Conservation (phyloP, 2,797 vertebrate species). For the Remorina albescens region DNA sequence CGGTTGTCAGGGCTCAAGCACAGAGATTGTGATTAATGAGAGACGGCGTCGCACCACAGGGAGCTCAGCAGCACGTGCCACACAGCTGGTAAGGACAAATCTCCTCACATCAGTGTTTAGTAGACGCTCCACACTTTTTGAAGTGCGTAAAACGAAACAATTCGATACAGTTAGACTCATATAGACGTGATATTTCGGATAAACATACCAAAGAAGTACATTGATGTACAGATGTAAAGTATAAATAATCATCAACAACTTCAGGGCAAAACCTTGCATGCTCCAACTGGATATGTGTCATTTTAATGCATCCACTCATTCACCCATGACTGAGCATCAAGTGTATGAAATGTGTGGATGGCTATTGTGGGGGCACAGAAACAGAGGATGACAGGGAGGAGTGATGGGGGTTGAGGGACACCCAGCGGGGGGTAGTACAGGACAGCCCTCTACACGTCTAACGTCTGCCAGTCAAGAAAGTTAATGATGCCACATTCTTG, state of each 20-base stretch:
- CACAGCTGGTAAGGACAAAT: constrained; percentile 62
- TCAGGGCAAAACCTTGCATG: not conserved
- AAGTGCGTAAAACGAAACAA: constrained; percentile 30
- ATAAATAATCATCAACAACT: constrained; percentile 25
- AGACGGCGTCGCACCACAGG: constrained; percentile 68
- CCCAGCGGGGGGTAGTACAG: constrained; percentile 82
- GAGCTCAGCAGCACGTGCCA: constrained; percentile 69
- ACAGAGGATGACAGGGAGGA: constrained; percentile 71
- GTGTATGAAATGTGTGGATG: constrained; percentile 60
- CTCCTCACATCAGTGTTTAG: constrained; percentile 35
- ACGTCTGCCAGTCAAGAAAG: constrained; percentile 88
- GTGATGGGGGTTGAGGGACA: constrained; percentile 79
- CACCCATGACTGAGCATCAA: constrained; percentile 70
- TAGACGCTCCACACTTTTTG: constrained; percentile 20
- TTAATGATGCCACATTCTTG: constrained; percentile 84
- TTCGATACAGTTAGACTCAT: constrained; percentile 13
- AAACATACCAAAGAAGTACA: not conserved
- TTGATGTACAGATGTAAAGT: not conserved
- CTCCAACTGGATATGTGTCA: constrained; percentile 28
- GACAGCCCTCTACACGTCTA: constrained; percentile 84
- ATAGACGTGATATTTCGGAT: constrained; percentile 9
- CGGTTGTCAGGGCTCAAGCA: constrained; percentile 74
- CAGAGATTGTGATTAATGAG: constrained; percentile 80
- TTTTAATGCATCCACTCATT: constrained; percentile 48
- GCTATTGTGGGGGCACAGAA: constrained; percentile 37